phyloP scores from a whole-genome alignment of 2,888 invertebrate species.

The Monopis laevigella region DNA sequence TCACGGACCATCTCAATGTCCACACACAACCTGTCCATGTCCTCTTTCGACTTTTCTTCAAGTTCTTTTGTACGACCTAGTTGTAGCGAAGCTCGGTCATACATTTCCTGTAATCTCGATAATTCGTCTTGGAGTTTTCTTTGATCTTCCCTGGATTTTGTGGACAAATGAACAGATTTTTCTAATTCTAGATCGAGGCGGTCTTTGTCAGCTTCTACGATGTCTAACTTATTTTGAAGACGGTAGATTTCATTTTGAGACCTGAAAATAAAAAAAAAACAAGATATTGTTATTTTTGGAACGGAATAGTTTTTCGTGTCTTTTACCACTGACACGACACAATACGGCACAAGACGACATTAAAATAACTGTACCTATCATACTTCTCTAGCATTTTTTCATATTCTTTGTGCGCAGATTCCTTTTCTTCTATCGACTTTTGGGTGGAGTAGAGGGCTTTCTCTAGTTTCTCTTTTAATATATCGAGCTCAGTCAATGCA shows the following conservation, averaged over 20 bases:
- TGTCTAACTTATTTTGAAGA: conserved; percentile 87
- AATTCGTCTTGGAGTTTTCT: conserved; percentile 89
- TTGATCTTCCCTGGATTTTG: conserved; percentile 85
- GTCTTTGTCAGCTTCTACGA: conserved; percentile 88
- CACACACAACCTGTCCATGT: conserved; percentile 77
- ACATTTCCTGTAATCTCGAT: conserved; percentile 86
- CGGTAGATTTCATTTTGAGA: conserved; percentile 91
- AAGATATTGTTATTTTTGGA: background rate
- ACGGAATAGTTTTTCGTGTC: conserved; percentile 13
- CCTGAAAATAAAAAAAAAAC: conserved; percentile 42
- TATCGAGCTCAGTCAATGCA: conserved; percentile 83
- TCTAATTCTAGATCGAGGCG: conserved; percentile 86
- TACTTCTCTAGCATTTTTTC: conserved; percentile 93
- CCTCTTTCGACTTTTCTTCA: conserved; percentile 91
- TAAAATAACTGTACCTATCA: conserved; percentile 73
- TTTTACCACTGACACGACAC: conserved; percentile 24
- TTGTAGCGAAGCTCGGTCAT: conserved; percentile 87
- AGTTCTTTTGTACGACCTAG: conserved; percentile 86
- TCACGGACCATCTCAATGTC: conserved; percentile 90
- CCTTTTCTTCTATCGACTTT: conserved; percentile 88
- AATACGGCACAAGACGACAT: conserved; percentile 54
- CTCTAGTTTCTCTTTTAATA: conserved; percentile 89
- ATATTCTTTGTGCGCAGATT: conserved; percentile 88
- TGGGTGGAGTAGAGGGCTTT: conserved; percentile 84
- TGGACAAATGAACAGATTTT: conserved; percentile 80